Evolutionary conservation across 2,888 invertebrate species (phyloP).

Genomic region (Glyphotaelius pellucidus): DNA sequence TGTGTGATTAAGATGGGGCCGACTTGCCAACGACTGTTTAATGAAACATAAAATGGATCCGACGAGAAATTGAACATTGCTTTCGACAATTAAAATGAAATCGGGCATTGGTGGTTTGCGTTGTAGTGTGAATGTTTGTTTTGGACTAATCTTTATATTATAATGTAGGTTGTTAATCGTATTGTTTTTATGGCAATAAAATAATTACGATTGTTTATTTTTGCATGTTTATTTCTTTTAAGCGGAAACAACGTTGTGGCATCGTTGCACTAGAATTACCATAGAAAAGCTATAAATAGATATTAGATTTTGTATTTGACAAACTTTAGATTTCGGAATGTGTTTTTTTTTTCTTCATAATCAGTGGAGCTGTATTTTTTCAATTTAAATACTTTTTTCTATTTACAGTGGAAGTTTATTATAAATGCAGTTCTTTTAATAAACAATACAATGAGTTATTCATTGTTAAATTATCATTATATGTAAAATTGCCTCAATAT

Average conservation of each 20-base stretch:
- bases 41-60: not conserved
- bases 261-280: not conserved
- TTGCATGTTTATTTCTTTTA: not conserved
- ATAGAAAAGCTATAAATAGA: not conserved
- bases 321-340: no score
- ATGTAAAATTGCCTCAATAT: no score
- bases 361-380: no score
- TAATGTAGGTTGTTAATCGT: not conserved
- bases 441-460: no score
- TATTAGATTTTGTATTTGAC: no score
- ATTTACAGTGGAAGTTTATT: no score
- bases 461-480: no score
- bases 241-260: not conserved
- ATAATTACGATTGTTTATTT: not conserved
- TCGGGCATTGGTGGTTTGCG: not conserved
- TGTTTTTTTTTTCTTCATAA: no score
- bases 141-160: not conserved
- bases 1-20: conserved; percentile 13
- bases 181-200: not conserved
- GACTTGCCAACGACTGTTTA: not conserved
- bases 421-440: no score
- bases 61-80: not conserved
- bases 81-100: not conserved
- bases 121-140: not conserved
- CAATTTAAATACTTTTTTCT: no score